Evolutionary conservation across 2,888 invertebrate species (phyloP).

Genomic region (Thymelicus acteon): DNA sequence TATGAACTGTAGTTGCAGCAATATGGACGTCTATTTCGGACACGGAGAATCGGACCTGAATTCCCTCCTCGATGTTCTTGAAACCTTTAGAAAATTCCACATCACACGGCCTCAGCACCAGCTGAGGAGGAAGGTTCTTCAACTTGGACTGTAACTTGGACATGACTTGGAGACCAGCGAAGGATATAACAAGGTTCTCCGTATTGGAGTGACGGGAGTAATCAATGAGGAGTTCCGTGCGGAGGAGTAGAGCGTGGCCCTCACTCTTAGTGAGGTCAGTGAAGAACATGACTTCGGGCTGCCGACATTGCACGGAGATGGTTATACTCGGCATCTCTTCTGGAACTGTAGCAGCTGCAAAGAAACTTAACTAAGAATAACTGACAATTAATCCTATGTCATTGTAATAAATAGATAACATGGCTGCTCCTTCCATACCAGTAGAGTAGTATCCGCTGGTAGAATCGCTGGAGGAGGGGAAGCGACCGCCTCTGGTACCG

Average conservation of each 20-base stretch:
- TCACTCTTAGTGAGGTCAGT: conserved; percentile 86
- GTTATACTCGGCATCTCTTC: conserved; percentile 85
- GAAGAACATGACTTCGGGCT: conserved; percentile 91
- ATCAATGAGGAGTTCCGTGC: conserved; percentile 88
- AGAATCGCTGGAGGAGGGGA: conserved; percentile 82
- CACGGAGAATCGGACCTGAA: conserved; percentile 86
- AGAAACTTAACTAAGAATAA: not conserved
- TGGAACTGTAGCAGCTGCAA: conserved; percentile 76
- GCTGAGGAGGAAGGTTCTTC: conserved; percentile 82
- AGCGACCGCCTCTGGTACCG: conserved; percentile 60
- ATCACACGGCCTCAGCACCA: conserved; percentile 88
- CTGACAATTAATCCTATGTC: not conserved
- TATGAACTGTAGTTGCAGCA: conserved; percentile 89
- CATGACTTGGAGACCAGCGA: conserved; percentile 76
- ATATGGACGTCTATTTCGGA: conserved; percentile 89
- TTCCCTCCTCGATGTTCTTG: conserved; percentile 87
- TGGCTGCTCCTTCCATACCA: conserved; percentile 50
- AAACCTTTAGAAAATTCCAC: conserved; percentile 87
- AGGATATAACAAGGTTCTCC: conserved; percentile 84
- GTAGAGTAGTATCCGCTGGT: conserved; percentile 86
- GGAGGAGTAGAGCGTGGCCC: conserved; percentile 87
- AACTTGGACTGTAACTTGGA: conserved; percentile 85
- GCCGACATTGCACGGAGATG: conserved; percentile 89
- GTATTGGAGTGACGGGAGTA: conserved; percentile 88
- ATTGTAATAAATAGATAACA: not conserved